Evolutionary conservation across 2,888 invertebrate species (phyloP).

Genomic region (Liopterus haemorrhoidalis): DNA sequence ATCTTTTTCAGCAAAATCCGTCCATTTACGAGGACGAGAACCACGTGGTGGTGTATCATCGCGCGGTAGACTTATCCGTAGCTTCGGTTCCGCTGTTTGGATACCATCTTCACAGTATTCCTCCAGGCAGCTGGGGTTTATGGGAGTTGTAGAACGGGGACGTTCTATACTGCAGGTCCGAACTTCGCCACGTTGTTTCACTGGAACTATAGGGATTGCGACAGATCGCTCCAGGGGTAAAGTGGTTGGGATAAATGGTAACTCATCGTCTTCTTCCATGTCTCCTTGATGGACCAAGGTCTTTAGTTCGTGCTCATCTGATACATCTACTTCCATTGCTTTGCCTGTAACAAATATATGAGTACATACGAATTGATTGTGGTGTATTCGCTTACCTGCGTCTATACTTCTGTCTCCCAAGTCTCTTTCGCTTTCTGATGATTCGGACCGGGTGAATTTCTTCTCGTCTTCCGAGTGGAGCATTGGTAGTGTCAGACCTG

Average conservation of each 20-base stretch:
- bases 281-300: slow-evolving; percentile 73
- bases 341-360: too few relatives aligned
- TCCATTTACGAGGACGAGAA: slow-evolving; percentile 28
- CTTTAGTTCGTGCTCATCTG: slow-evolving; percentile 65
- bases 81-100: slow-evolving; percentile 49
- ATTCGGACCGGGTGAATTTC: too few relatives aligned
- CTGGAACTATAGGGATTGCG: slow-evolving; percentile 74
- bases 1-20: slow-evolving; percentile 22
- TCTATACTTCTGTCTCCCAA: too few relatives aligned
- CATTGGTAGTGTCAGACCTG: too few relatives aligned
- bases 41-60: slow-evolving; percentile 46
- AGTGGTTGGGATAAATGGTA: slow-evolving; percentile 87
- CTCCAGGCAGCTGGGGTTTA: slow-evolving; percentile 64
- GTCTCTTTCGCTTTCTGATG: too few relatives aligned
- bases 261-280: slow-evolving; percentile 75
- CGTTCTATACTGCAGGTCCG: slow-evolving; percentile 68
- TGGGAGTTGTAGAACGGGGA: slow-evolving; percentile 67
- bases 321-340: slow-evolving; percentile 54
- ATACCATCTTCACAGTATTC: slow-evolving; percentile 55
- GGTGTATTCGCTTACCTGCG: too few relatives aligned
- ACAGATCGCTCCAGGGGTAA: slow-evolving; percentile 77
- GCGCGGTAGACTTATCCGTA: slow-evolving; percentile 64
- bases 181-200: slow-evolving; percentile 62
- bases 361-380: slow-evolving; percentile 14
- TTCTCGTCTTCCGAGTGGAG: too few relatives aligned